phyloP scores from a whole-genome alignment of 2,113 vertebrate genomes.

The Otus sunia region DNA sequence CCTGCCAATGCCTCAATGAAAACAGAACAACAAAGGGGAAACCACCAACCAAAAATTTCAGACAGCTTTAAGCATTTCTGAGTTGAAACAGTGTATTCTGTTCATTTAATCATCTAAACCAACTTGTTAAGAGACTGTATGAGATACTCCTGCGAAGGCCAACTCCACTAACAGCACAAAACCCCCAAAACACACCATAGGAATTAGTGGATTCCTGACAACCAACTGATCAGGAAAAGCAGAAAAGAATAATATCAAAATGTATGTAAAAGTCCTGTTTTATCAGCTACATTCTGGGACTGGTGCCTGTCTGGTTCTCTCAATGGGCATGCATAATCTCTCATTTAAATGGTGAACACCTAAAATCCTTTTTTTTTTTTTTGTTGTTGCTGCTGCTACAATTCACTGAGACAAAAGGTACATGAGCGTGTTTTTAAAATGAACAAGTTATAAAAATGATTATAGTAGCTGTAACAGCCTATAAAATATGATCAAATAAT shows the following conservation, averaged over 20 bases:
- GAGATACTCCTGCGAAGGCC: not conserved
- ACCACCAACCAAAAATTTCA: not conserved
- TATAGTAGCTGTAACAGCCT: slow-evolving; percentile 17
- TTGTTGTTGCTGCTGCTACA: not conserved
- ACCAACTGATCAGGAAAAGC: not conserved
- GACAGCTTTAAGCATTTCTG: not conserved
- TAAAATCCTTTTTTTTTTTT: not conserved
- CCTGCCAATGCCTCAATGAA: not conserved
- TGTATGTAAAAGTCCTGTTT: not conserved
- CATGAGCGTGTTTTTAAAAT: not conserved
- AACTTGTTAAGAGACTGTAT: not conserved
- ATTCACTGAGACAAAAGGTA: not conserved
- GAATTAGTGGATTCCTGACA: not conserved
- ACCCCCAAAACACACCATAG: rapidly evolving
- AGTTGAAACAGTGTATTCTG: not conserved
- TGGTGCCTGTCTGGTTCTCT: not conserved
- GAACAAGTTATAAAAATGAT: slow-evolving; percentile 16
- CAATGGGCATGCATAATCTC: not conserved
- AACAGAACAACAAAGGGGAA: not conserved
- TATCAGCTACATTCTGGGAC: not conserved
- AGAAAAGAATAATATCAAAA: not conserved
- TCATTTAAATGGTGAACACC: not conserved
- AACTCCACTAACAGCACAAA: not conserved
- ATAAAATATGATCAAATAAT: slow-evolving; percentile 50
- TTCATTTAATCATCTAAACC: not conserved